These are phyloP conservation scores for Turritopsis dohrnii DNA, from an alignment of 30 jellyfish, hydroid and myxozoan species.

Conservation along the genomic window DNA sequence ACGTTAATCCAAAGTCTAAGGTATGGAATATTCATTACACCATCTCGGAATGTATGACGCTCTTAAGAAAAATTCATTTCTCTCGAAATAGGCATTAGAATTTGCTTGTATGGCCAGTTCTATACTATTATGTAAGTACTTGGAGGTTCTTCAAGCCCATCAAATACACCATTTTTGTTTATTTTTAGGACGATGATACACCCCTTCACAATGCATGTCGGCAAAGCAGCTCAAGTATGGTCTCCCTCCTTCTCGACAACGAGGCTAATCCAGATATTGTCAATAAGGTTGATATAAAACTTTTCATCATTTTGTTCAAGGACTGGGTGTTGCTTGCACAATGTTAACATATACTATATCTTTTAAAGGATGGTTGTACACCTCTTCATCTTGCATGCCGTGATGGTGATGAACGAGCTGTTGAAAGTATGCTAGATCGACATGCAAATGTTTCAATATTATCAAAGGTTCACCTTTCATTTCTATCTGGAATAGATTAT, in stretches of 20 bases:
- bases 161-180: slow-evolving; percentile 4
- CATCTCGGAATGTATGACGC: too few relatives aligned
- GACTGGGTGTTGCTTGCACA: too few relatives aligned
- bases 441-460: slow-evolving; percentile 59
- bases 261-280: slow-evolving; percentile 77
- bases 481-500: too few relatives aligned
- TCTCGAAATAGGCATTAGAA: too few relatives aligned
- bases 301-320: background rate
- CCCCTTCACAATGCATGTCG: slow-evolving; percentile 79
- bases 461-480: too few relatives aligned
- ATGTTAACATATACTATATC: too few relatives aligned
- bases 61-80: too few relatives aligned
- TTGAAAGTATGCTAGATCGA: slow-evolving; percentile 63
- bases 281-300: slow-evolving; percentile 51
- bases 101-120: too few relatives aligned
- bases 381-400: slow-evolving; percentile 70
- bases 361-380: slow-evolving; percentile 68
- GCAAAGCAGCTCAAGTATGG: slow-evolving; percentile 56
- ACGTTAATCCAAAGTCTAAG: slow-evolving; percentile 35
- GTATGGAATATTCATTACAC: too few relatives aligned
- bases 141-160: too few relatives aligned
- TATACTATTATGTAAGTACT: too few relatives aligned
- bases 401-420: slow-evolving; percentile 51
- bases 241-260: slow-evolving; percentile 52
- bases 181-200: slow-evolving; percentile 69